Percentiles rank a stretch among this genome's conserved stretches.
Conservation (phyloP, 2,888 invertebrate genomes). For the Parapristionchus giblindavisi region DNA sequence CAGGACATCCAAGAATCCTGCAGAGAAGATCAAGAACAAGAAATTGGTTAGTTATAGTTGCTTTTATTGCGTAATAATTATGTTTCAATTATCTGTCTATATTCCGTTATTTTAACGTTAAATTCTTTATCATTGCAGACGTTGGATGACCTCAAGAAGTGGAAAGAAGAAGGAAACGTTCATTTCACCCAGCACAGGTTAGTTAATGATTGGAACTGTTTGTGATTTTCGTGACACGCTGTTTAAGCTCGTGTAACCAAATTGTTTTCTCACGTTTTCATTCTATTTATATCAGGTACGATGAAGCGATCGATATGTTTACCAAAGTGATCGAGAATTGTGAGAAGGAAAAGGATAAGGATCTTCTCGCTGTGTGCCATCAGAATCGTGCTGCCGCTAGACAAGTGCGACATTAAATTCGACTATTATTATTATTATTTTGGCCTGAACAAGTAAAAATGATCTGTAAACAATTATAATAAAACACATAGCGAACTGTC, state of each 20-base stretch:
- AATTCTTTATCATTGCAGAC: too few relatives aligned
- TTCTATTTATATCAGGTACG: not conserved
- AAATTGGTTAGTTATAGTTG: too few relatives aligned
- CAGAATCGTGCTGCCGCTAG: constrained; percentile 26
- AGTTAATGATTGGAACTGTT: not conserved
- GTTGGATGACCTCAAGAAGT: constrained; percentile 1
- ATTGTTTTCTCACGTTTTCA: not conserved
- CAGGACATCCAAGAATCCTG: too few relatives aligned
- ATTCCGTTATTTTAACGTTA: too few relatives aligned
- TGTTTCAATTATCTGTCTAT: too few relatives aligned
- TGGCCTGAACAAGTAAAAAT: not conserved
- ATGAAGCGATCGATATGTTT: constrained; percentile 17
- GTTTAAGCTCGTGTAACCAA: too few relatives aligned
- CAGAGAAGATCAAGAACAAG: too few relatives aligned
- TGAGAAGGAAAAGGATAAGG: not conserved
- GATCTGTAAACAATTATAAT: not conserved
- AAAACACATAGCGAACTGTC: not conserved
- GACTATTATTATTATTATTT: not conserved
- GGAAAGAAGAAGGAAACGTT: constrained; percentile 17
- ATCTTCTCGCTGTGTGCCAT: constrained; percentile 19
- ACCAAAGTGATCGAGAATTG: not conserved
- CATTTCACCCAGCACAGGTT: constrained; percentile 28
- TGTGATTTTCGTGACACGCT: too few relatives aligned
- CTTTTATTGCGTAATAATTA: too few relatives aligned
- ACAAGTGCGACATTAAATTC: not conserved